Evolutionary conservation across 2,797 vertebrate genomes (phyloP).

Genomic region (Bufotes viridis): DNA sequence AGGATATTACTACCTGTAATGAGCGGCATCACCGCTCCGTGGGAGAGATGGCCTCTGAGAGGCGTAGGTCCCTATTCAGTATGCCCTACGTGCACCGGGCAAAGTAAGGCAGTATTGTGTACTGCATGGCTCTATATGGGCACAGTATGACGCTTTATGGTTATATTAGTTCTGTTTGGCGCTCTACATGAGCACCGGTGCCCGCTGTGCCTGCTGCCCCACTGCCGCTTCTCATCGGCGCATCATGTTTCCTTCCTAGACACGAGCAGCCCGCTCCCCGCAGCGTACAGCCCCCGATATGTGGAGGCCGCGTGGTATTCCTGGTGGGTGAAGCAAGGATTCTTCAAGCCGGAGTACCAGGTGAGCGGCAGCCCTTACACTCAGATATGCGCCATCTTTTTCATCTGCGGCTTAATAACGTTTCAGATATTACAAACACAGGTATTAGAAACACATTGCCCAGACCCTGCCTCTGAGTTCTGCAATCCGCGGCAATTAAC

Average conservation of each 20-base stretch:
- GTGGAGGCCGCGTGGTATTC: constrained; percentile 90
- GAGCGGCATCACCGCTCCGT: too few relatives aligned
- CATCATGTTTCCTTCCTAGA: constrained; percentile 71
- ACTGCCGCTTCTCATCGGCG: background rate
- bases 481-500: too few relatives aligned
- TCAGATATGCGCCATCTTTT: too few relatives aligned
- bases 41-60: too few relatives aligned
- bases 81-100: background rate
- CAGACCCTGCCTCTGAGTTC: too few relatives aligned
- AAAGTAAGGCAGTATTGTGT: background rate
- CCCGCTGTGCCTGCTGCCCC: background rate
- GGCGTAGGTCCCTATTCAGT: background rate
- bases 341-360: constrained; percentile 86
- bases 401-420: too few relatives aligned
- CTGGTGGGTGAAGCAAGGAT: constrained; percentile 89
- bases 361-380: constrained; percentile 66
- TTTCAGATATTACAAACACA: too few relatives aligned
- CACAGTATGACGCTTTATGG: background rate
- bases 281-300: constrained; percentile 83
- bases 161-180: background rate
- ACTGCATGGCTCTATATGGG: background rate
- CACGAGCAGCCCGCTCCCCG: constrained; percentile 75
- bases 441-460: too few relatives aligned
- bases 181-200: background rate
- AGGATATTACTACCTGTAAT: too few relatives aligned